phyloP scores from a whole-genome alignment of 2,797 vertebrate species.

The Takifugu rubripes region DNA sequence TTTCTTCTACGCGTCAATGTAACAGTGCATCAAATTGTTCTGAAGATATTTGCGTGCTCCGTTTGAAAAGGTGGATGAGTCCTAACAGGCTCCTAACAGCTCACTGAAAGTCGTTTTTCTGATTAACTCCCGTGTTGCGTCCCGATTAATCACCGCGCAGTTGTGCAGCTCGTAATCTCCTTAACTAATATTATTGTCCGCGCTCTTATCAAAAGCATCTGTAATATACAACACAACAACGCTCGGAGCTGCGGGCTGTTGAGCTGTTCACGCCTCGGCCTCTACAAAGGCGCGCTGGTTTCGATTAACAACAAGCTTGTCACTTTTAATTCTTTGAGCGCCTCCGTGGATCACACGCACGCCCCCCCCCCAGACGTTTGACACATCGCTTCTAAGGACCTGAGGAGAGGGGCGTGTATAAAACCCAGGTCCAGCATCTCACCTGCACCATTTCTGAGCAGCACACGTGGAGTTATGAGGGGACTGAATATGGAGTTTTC shows the following conservation, averaged over 20 bases:
- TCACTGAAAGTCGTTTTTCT: slow-evolving; percentile 29
- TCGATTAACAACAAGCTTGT: slow-evolving; percentile 59
- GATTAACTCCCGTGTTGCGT: slow-evolving; percentile 49
- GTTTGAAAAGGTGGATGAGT: no score
- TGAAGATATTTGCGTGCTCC: no score
- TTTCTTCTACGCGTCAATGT: neutral
- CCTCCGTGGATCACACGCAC: slow-evolving; percentile 54
- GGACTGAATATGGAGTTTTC: slow-evolving; percentile 5
- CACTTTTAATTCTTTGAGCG: slow-evolving; percentile 43
- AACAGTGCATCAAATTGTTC: neutral
- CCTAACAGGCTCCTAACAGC: neutral
- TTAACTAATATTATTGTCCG: slow-evolving; percentile 66
- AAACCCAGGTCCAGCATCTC: slow-evolving; percentile 15
- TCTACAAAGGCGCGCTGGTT: slow-evolving; percentile 69
- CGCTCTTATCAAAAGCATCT: slow-evolving; percentile 57
- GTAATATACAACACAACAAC: slow-evolving; percentile 46
- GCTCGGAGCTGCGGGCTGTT: slow-evolving; percentile 21
- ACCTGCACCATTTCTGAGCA: slow-evolving; percentile 29
- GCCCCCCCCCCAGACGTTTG: slow-evolving; percentile 27
- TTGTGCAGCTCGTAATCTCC: slow-evolving; percentile 59
- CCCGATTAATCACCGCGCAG: slow-evolving; percentile 68
- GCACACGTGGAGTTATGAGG: slow-evolving; percentile 41
- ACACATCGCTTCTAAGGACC: slow-evolving; percentile 56
- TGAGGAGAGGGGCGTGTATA: slow-evolving; percentile 28
- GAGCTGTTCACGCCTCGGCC: slow-evolving; percentile 47